Conservation (phyloP, 2,797 vertebrate genomes). For the Carapus acus region DNA sequence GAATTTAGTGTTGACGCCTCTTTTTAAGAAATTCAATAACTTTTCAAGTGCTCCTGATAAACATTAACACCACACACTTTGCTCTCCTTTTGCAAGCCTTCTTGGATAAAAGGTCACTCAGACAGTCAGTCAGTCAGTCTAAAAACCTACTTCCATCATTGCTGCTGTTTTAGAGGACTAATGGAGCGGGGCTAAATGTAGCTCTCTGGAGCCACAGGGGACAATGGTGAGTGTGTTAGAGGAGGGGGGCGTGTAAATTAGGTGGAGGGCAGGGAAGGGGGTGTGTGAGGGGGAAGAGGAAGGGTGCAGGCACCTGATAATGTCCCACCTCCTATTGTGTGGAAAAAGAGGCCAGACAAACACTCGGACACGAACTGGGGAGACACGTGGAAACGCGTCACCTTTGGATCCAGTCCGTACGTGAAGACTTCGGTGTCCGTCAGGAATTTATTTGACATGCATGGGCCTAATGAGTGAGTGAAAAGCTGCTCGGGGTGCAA, state of each 20-base stretch:
- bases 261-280: slow-evolving; percentile 23
- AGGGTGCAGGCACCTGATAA: slow-evolving; percentile 52
- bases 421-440: slow-evolving; percentile 23
- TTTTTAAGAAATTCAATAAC: no score
- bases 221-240: slow-evolving; percentile 49
- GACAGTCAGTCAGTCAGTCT: slow-evolving; percentile 16
- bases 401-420: slow-evolving; percentile 5
- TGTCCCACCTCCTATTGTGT: slow-evolving; percentile 57
- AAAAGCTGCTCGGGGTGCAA: slow-evolving; percentile 61
- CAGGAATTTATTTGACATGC: slow-evolving; percentile 49
- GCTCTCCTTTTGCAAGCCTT: slow-evolving; percentile 21
- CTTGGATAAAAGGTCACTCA: slow-evolving; percentile 31
- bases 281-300: slow-evolving; percentile 32
- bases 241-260: slow-evolving; percentile 52
- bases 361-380: slow-evolving; percentile 25
- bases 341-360: slow-evolving; percentile 39
- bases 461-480: slow-evolving; percentile 32
- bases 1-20: no score
- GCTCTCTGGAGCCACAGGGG: slow-evolving; percentile 49
- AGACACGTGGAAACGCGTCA: slow-evolving; percentile 13
- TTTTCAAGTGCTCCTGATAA: slow-evolving; percentile 2
- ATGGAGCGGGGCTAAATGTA: slow-evolving; percentile 63
- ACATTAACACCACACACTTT: slow-evolving; percentile 14
- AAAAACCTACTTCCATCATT: slow-evolving; percentile 48
- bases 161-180: slow-evolving; percentile 39